Percentiles rank a stretch among this genome's conserved stretches.
Evolutionary conservation across 2,797 vertebrate species (phyloP).

Genomic region (Cetoscarus ocellatus): DNA sequence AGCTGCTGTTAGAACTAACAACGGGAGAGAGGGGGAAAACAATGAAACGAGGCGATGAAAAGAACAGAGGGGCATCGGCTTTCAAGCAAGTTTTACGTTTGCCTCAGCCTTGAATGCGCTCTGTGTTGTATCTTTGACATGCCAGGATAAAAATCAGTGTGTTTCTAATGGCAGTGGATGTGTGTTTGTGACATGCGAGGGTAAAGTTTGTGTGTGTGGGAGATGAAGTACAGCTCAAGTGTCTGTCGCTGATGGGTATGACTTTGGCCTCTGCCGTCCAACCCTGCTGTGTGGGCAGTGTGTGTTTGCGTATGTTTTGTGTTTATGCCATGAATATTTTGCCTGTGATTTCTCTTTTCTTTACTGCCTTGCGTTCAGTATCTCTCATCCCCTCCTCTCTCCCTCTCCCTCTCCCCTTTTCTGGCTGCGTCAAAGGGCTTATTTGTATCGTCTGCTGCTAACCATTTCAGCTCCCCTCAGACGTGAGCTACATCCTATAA

Average conservation of each 20-base stretch:
- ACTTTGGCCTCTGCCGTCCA: slow-evolving; percentile 64
- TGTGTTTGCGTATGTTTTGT: slow-evolving; percentile 27
- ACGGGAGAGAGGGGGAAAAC: not conserved
- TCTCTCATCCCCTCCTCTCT: not conserved
- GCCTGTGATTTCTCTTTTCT: slow-evolving; percentile 21
- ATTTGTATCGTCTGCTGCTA: slow-evolving; percentile 45
- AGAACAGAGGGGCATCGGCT: slow-evolving; percentile 5
- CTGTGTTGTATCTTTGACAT: slow-evolving; percentile 35
- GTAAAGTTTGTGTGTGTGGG: slow-evolving; percentile 66
- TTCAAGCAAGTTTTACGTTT: slow-evolving; percentile 25
- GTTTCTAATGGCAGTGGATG: slow-evolving; percentile 24
- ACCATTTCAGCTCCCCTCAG: slow-evolving; percentile 50
- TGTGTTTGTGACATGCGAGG: slow-evolving; percentile 44
- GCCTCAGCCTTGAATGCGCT: not conserved
- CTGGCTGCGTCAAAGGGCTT: slow-evolving; percentile 46
- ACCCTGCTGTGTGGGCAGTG: slow-evolving; percentile 59
- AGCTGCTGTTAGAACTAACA: slow-evolving; percentile 45
- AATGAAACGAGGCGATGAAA: slow-evolving; percentile 9
- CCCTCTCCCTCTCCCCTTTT: slow-evolving; percentile 5
- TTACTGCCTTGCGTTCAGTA: slow-evolving; percentile 3
- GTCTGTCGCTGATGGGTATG: slow-evolving; percentile 50
- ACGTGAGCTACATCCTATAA: slow-evolving; percentile 56
- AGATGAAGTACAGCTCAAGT: slow-evolving; percentile 62
- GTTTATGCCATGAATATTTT: slow-evolving; percentile 34
- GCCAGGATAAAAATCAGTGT: slow-evolving; percentile 15